Evolutionary conservation across 2,113 vertebrate genomes (phyloP), one percentile per base, ranked within the genome.

Genomic region (Amblyopsis rosae): DNA sequence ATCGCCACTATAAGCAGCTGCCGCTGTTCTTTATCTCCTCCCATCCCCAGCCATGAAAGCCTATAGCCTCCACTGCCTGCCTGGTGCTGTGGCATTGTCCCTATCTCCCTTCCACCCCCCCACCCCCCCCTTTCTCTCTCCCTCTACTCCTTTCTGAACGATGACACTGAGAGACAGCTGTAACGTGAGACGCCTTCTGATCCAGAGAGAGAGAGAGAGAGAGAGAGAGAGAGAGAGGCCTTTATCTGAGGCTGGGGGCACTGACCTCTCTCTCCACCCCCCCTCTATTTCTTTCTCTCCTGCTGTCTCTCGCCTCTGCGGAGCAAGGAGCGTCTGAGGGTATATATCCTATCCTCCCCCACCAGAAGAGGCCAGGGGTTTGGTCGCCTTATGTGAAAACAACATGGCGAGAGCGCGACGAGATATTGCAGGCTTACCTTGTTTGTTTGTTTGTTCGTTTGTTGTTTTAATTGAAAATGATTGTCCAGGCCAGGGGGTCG

Each of bases 91-190:
- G 81, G 86, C 80, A 84, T 89, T 87, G 85, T 86, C 77, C 78
- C 41, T 61, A 73, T 65, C 69, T 78, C 70, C 67, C n/a, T 15
- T 48, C 60, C 8, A 45, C 47, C 46, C 16, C 45, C 62, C 55
- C 49, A 57, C 66, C 46, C 58, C 12, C 75, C 66, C 69, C 13
- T 78, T 71, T 73, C 26, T 64, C 61, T 56, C 16, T 70, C 63
- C 61, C 67, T 58, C 76, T 46, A 77, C 76, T 80, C 80, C 65
- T 86, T 75, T 89, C 89, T 86, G 75, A 89, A 87, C 86, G 76
- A 90, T 89, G 91, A 90, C 89, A 91, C 87, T 87, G 89, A 90
- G 88, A 93, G 89, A 87, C 85, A 86, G 90, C 88, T 91, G 93
- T 93, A 93, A 92, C 79, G 81, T 84, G 91, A 93, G 91, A 93